Evolutionary conservation across 2,888 invertebrate species (phyloP), one percentile per base, ranked within the genome.

Genomic region (Agrochola litura): DNA sequence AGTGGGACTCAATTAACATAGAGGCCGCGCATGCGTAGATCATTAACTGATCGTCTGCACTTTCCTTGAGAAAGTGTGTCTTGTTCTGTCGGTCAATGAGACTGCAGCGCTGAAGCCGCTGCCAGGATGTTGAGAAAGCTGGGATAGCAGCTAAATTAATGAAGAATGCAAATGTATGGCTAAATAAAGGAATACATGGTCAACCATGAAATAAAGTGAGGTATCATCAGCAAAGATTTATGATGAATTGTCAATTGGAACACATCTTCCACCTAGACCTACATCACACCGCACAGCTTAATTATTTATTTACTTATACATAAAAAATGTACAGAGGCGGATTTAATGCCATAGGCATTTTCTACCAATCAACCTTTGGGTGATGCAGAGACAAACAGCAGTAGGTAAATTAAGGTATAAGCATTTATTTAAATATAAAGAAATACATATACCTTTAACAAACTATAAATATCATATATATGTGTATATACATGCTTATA

Each of bases 31-130:
- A 58, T 63, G 43, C 67, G 63, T 46, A 65, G 70, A 72, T 67
- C 71, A 72, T 54, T 72, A 56, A 46, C 63, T 46, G 67, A 67
- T 58, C 49, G 54, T 68, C 49, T 43, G 12, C 60, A 70, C 81
- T 84, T 71, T 80, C 67, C 30, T 61, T 14, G 56, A 68, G 73
- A 83, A 84, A 84, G 76, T 56, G 58, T 66, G 66, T 64, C 79
- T 74, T 74, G 70, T 56, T 58, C 43, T 43, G 49, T 49, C 56
- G 14, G 63, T 60, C 54, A 67, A 63, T 60, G 54, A 30, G 22
- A 63, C 56, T 12, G 46, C 43, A 25, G 43, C 46, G 30, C 16
- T 63, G 56, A 43, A 64, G 52, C 52, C 43, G 37, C 67, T 30
- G 49, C 22, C 49, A 43, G 64, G 68, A 69, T 63, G 61, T 56